Evolutionary conservation across 1,140 invertebrate species (phyloP).

Genomic region (Muscidifurax raptorellus): DNA sequence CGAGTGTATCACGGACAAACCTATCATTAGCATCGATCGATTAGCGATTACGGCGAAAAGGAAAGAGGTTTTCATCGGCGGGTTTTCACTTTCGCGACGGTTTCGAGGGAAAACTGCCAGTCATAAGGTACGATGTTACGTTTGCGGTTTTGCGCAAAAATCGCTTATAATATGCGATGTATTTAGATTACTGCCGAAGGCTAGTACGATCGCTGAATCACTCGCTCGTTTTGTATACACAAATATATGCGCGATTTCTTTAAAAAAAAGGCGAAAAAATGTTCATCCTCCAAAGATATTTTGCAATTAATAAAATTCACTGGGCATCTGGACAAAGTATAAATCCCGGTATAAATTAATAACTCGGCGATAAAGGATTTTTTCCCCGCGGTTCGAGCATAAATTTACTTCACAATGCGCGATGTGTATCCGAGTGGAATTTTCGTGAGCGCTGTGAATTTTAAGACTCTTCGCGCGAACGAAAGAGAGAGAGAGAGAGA

Average conservation of each 20-base stretch:
- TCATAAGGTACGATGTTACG: not conserved
- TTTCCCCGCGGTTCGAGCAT: not conserved
- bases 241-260: too few relatives aligned
- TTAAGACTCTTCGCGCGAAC: not conserved
- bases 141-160: not conserved
- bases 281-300: not conserved
- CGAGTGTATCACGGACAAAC: not conserved
- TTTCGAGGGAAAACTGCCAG: not conserved
- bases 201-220: too few relatives aligned
- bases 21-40: conserved; percentile 48
- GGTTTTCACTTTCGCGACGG: conserved; percentile 39
- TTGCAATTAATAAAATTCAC: not conserved
- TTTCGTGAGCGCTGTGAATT: not conserved
- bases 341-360: too few relatives aligned
- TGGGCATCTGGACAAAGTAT: not conserved
- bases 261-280: not conserved
- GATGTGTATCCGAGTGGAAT: not conserved
- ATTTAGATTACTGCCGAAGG: too few relatives aligned
- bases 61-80: conserved; percentile 16
- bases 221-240: too few relatives aligned
- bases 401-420: not conserved
- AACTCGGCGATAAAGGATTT: not conserved
- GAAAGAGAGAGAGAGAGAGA: not conserved
- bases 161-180: too few relatives aligned
- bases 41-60: conserved; percentile 43